Percentiles rank a stretch among this genome's conserved stretches.
These are phyloP conservation scores for Zaprionus lineosus DNA, from an alignment of 2,888 invertebrate species.

Conservation along the genomic window DNA sequence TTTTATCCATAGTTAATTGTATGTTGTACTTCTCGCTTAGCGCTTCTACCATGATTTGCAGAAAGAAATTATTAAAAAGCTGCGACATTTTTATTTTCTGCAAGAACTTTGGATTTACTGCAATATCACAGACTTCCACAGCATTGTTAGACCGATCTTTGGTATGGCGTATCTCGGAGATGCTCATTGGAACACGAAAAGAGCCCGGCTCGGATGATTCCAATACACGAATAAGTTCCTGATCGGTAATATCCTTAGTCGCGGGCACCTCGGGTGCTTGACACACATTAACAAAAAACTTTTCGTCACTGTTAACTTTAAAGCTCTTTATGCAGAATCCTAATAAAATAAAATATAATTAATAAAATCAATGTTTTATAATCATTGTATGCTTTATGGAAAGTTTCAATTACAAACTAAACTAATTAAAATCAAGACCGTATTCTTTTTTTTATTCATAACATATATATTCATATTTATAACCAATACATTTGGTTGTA, in stretches of 20 bases:
- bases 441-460: no score
- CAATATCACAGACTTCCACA: slow-evolving; percentile 91
- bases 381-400: no score
- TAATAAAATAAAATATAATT: slow-evolving; percentile 77
- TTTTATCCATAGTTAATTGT: slow-evolving; percentile 86
- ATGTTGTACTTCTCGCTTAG: slow-evolving; percentile 90
- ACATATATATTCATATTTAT: no score
- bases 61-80: slow-evolving; percentile 90
- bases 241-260: slow-evolving; percentile 88
- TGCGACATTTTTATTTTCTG: slow-evolving; percentile 88
- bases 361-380: background rate
- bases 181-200: slow-evolving; percentile 94
- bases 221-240: slow-evolving; percentile 87
- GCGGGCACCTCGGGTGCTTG: slow-evolving; percentile 89
- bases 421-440: no score
- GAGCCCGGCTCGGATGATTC: slow-evolving; percentile 87
- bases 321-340: slow-evolving; percentile 91
- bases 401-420: background rate
- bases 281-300: slow-evolving; percentile 94
- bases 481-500: no score
- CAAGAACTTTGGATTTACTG: slow-evolving; percentile 90
- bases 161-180: slow-evolving; percentile 91
- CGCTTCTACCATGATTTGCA: slow-evolving; percentile 91
- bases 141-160: slow-evolving; percentile 89
- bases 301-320: slow-evolving; percentile 86